Evolutionary conservation across 2,888 invertebrate genomes (phyloP).

Genomic region (Priocnemis perturbator): DNA sequence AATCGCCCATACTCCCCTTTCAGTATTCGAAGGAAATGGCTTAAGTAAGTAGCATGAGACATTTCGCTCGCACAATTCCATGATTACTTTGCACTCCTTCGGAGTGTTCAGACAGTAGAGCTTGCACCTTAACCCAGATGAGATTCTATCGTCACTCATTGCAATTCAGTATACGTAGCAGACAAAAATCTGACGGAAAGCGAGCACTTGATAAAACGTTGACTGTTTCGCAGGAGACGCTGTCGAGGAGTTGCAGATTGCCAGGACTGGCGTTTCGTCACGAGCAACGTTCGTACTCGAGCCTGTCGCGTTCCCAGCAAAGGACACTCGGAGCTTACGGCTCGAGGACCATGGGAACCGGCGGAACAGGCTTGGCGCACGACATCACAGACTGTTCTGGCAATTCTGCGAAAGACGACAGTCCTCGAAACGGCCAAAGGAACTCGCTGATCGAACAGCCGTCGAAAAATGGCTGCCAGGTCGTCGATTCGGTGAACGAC

Average conservation of each 20-base stretch:
- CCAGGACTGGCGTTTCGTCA: constrained; percentile 55
- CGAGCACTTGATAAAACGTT: background rate
- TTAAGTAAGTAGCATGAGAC: background rate
- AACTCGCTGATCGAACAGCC: background rate
- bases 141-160: too few species aligned
- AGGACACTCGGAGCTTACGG: constrained; percentile 75
- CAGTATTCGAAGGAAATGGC: too few species aligned
- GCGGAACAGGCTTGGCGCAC: constrained; percentile 54
- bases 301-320: constrained; percentile 78
- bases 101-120: too few species aligned
- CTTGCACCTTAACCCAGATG: too few species aligned
- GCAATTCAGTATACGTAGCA: background rate
- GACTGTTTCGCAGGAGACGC: constrained; percentile 78
- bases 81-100: too few species aligned
- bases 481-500: too few species aligned
- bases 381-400: constrained; percentile 67
- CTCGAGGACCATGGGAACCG: constrained; percentile 64
- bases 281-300: constrained; percentile 79
- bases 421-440: constrained; percentile 26
- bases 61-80: constrained; percentile 1
- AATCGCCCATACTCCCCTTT: too few species aligned
- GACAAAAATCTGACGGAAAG: background rate
- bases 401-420: constrained; percentile 62
- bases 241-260: constrained; percentile 76
- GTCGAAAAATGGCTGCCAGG: background rate